Conservation (phyloP, 2,888 invertebrate genomes). For the Perdita meconis region DNA sequence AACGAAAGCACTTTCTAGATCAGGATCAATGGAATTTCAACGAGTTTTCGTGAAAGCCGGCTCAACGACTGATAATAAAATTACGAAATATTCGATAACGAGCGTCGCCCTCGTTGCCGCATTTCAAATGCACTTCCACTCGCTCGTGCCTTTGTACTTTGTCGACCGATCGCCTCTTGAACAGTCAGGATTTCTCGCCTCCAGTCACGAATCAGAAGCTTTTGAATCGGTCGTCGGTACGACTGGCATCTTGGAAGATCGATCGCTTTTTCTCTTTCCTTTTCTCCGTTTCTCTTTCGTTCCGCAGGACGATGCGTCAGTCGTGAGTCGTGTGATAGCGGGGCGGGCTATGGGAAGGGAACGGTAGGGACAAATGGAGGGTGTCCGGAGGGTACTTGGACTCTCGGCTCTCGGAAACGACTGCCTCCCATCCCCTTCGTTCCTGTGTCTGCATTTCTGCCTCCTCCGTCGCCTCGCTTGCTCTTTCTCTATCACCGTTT, state of each 20-base stretch:
- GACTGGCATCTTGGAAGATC: slow-evolving; percentile 69
- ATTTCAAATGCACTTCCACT: slow-evolving; percentile 48
- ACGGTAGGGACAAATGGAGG: slow-evolving; percentile 71
- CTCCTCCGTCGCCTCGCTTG: slow-evolving; percentile 5
- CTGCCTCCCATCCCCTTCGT: slow-evolving; percentile 34
- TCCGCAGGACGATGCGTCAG: slow-evolving; percentile 68
- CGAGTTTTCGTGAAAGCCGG: too few relatives aligned
- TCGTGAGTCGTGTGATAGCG: slow-evolving; percentile 67
- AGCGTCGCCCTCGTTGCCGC: slow-evolving; percentile 8
- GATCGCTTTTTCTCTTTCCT: slow-evolving; percentile 60
- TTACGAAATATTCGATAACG: slow-evolving; percentile 38
- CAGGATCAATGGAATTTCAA: too few relatives aligned
- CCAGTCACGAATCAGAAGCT: slow-evolving; percentile 71
- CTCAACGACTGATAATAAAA: neutral
- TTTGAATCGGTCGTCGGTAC: slow-evolving; percentile 71
- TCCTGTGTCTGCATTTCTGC: slow-evolving; percentile 41
- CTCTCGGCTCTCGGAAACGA: slow-evolving; percentile 67
- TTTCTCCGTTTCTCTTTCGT: slow-evolving; percentile 48
- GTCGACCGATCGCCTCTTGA: slow-evolving; percentile 40
- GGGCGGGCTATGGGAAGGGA: slow-evolving; percentile 60
- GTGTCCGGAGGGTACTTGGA: slow-evolving; percentile 70
- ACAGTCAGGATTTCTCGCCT: slow-evolving; percentile 56
- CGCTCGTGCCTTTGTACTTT: slow-evolving; percentile 24
- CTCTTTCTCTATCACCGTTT: slow-evolving; percentile 39
- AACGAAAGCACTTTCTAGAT: slow-evolving; percentile 31